Conservation (phyloP, 2,113 vertebrate genomes). For the Apistogramma diplotaenia region DNA sequence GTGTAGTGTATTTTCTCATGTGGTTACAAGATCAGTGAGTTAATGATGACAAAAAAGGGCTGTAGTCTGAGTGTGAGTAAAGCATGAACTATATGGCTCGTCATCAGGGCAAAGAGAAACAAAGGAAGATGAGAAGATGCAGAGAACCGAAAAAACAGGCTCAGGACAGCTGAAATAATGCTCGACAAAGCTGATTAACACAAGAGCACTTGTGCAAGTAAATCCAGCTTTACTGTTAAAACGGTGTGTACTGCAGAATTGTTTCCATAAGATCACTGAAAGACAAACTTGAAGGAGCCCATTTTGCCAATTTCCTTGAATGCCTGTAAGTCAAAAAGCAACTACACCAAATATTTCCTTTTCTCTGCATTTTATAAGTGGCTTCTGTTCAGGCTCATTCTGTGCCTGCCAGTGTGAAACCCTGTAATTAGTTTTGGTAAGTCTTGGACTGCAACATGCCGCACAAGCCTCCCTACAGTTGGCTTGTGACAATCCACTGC, state of each 20-base stretch:
- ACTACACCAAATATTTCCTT: neutral
- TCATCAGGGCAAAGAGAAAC: neutral
- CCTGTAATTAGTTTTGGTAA: neutral
- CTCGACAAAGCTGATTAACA: neutral
- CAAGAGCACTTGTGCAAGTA: conserved; percentile 5
- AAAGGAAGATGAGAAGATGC: neutral
- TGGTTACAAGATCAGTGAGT: neutral
- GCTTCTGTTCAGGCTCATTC: neutral
- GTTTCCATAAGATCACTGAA: neutral
- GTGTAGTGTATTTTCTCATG: neutral
- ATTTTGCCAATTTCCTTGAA: neutral
- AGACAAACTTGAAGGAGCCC: neutral
- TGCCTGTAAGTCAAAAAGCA: neutral
- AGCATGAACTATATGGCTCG: neutral
- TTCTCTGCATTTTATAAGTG: neutral
- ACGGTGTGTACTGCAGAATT: neutral
- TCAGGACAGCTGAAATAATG: neutral
- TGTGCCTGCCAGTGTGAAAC: neutral
- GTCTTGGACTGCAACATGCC: neutral
- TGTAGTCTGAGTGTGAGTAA: neutral
- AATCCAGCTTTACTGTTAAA: conserved; percentile 21
- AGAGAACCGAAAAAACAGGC: conserved; percentile 10
- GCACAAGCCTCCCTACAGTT: neutral
- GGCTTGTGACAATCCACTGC: neutral
- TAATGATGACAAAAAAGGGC: neutral